Conservation (phyloP, 2,888 invertebrate species). For the Pterostichus niger region DNA sequence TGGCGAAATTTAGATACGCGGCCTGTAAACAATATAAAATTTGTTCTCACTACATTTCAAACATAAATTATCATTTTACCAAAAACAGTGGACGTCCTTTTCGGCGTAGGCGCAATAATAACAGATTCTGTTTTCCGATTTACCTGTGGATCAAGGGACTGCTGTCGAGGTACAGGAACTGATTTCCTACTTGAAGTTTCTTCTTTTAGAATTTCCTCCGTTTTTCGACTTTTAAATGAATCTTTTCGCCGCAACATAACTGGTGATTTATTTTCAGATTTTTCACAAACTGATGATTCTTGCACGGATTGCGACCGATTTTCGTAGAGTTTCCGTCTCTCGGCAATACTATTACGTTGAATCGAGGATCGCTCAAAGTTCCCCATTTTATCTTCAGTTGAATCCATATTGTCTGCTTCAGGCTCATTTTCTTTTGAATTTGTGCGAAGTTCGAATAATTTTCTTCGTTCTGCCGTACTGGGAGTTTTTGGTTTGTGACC, state of each 20-base stretch:
- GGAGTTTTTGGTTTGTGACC: slow-evolving; percentile 87
- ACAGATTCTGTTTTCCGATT: slow-evolving; percentile 76
- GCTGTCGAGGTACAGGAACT: slow-evolving; percentile 77
- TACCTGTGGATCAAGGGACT: slow-evolving; percentile 77
- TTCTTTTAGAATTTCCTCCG: slow-evolving; percentile 75
- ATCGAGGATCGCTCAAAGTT: slow-evolving; percentile 81
- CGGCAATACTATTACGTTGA: slow-evolving; percentile 87
- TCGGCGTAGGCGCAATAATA: slow-evolving; percentile 82
- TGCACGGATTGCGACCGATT: slow-evolving; percentile 83
- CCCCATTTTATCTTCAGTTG: slow-evolving; percentile 78
- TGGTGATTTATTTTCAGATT: slow-evolving; percentile 84
- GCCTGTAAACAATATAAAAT: slow-evolving; percentile 76
- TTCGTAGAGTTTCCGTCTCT: slow-evolving; percentile 88
- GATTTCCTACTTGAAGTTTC: slow-evolving; percentile 76
- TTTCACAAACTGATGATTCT: slow-evolving; percentile 80
- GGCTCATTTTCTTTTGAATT: slow-evolving; percentile 75
- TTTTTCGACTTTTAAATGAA: slow-evolving; percentile 83
- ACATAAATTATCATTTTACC: slow-evolving; percentile 77
- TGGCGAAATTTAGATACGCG: slow-evolving; percentile 96
- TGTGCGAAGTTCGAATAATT: slow-evolving; percentile 82
- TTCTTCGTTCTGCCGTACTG: slow-evolving; percentile 89
- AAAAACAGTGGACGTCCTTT: slow-evolving; percentile 92
- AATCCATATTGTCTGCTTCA: slow-evolving; percentile 79
- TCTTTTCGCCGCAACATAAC: slow-evolving; percentile 87
- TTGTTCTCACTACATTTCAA: slow-evolving; percentile 47